These are phyloP conservation scores for Gallirallus australis DNA, from an alignment of 2,797 vertebrate genomes.

Conservation along the genomic window DNA sequence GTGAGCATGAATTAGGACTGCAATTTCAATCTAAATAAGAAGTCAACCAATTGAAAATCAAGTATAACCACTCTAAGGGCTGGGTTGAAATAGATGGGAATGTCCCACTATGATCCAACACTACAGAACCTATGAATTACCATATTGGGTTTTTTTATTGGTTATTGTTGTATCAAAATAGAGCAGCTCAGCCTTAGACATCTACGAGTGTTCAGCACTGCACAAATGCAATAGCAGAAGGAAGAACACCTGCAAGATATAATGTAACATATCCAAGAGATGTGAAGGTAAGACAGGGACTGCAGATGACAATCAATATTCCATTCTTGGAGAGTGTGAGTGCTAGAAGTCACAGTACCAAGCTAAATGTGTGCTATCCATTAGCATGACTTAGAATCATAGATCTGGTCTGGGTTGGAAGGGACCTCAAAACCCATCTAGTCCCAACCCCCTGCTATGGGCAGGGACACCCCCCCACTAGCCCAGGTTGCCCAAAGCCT, in stretches of 20 bases:
- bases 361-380: no score
- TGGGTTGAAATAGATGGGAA: background rate
- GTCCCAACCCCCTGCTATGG: no score
- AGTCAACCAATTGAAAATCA: background rate
- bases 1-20: background rate
- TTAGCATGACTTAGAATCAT: background rate
- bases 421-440: no score
- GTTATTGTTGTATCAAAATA: background rate
- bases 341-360: background rate
- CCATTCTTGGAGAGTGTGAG: background rate
- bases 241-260: background rate
- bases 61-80: background rate
- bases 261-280: background rate
- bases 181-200: background rate
- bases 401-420: no score
- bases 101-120: background rate
- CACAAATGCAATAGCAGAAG: background rate
- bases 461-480: no score
- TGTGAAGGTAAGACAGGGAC: background rate
- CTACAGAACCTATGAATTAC: background rate
- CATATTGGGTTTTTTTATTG: rapidly evolving
- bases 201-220: background rate
- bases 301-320: background rate
- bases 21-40: background rate
- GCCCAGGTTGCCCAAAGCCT: no score